phyloP scores from a whole-genome alignment of 2,797 vertebrate genomes.

The Coregonus ussuriensis region DNA sequence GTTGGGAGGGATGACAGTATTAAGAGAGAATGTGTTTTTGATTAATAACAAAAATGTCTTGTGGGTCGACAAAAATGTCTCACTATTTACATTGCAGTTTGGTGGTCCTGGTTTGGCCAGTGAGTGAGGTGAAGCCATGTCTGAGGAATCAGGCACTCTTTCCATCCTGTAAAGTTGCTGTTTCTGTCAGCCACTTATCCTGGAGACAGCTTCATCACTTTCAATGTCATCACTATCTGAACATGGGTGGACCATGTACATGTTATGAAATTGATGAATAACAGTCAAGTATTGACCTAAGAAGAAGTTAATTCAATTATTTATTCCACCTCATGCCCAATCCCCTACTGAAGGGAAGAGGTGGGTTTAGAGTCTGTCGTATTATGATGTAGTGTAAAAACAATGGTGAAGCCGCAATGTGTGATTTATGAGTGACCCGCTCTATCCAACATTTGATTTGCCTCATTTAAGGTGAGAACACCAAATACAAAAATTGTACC shows the following conservation, averaged over 20 bases:
- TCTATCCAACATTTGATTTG: conserved; percentile 41
- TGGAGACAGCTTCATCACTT: conserved; percentile 6
- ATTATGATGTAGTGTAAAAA: conserved; percentile 46
- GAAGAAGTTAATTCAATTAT: conserved; percentile 16
- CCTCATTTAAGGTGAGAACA: conserved; percentile 40
- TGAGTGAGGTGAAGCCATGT: conserved; percentile 55
- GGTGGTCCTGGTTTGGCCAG: conserved; percentile 66
- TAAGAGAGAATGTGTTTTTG: conserved; percentile 28
- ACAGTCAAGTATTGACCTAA: conserved; percentile 1
- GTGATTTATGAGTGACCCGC: conserved; percentile 48
- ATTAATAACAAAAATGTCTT: conserved; percentile 52
- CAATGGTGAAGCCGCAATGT: conserved; percentile 28
- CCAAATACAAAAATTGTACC: conserved; percentile 22
- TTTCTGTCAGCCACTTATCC: neutral
- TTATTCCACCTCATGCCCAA: conserved; percentile 17
- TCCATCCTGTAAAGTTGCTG: neutral
- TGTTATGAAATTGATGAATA: conserved; percentile 6
- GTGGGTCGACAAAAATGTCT: conserved; percentile 58
- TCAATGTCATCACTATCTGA: neutral
- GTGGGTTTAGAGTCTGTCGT: conserved; percentile 36
- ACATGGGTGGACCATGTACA: neutral
- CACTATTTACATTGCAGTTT: conserved; percentile 48
- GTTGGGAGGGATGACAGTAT: neutral
- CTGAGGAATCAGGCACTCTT: conserved; percentile 45
- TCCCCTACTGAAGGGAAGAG: conserved; percentile 41